These are phyloP conservation scores for Naso thynnoides DNA, from an alignment of 2,797 vertebrate species.

Conservation along the genomic window DNA sequence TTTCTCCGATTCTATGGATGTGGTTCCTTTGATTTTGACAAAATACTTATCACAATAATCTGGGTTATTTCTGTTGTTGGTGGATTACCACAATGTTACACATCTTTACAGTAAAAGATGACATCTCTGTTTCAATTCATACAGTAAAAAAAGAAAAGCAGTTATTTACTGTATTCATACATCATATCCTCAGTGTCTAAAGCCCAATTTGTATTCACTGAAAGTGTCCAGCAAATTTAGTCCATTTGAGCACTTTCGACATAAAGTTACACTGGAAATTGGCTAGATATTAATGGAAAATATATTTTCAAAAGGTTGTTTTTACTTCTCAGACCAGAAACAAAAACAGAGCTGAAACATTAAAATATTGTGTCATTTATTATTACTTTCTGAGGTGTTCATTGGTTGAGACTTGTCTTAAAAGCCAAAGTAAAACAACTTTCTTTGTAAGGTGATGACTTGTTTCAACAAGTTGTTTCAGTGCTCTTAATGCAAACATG, in stretches of 20 bases:
- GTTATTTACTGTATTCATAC: background rate
- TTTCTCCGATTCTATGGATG: background rate
- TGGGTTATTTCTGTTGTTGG: background rate
- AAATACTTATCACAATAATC: background rate
- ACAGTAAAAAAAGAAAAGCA: background rate
- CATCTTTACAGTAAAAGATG: background rate
- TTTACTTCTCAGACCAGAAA: constrained; percentile 12
- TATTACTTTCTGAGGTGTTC: constrained; percentile 63
- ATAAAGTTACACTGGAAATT: background rate
- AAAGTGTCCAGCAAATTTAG: background rate
- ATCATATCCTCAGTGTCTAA: background rate
- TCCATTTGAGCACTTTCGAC: constrained; percentile 5
- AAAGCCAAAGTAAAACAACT: constrained; percentile 73
- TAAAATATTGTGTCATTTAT: constrained; percentile 46
- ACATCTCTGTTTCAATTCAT: background rate
- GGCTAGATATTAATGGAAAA: background rate
- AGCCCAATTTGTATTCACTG: constrained; percentile 4
- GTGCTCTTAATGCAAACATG: constrained; percentile 18
- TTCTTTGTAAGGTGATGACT: constrained; percentile 32
- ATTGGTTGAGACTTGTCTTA: constrained; percentile 40
- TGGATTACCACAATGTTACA: background rate
- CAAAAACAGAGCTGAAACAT: background rate
- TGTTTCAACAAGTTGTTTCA: constrained; percentile 16
- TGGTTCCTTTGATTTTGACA: background rate
- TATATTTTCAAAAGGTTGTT: background rate